Evolutionary conservation across 2,888 invertebrate genomes (phyloP).

Genomic region (Apocheima hispidaria): DNA sequence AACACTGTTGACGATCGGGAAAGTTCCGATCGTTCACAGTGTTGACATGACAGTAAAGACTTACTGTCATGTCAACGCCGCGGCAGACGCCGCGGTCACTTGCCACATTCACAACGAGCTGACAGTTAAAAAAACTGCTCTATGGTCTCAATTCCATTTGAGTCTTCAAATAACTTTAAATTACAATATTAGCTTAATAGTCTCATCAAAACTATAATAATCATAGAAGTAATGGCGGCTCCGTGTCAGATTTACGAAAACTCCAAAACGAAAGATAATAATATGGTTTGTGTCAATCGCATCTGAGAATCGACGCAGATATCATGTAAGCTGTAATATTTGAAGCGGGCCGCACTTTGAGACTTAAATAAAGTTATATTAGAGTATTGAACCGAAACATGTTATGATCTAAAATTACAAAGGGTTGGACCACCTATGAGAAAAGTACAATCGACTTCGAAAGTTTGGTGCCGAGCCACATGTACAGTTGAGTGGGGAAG

Average conservation of each 20-base stretch:
- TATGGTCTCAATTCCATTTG: not conserved
- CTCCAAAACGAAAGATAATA: too few species aligned
- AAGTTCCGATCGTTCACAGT: too few species aligned
- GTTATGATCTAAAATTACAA: conserved; percentile 33
- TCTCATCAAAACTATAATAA: conserved; percentile 16
- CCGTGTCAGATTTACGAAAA: conserved; percentile 17
- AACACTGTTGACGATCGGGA: too few species aligned
- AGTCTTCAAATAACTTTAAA: conserved; percentile 14
- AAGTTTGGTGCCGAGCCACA: not conserved
- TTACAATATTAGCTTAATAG: conserved; percentile 23
- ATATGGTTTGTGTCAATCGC: conserved; percentile 7
- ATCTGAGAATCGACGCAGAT: not conserved
- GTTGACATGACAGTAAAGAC: too few species aligned
- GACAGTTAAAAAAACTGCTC: not conserved
- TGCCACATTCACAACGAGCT: too few species aligned
- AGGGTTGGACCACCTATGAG: conserved; percentile 26
- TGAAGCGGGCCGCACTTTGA: conserved; percentile 10
- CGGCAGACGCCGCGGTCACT: too few species aligned
- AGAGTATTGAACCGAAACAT: conserved; percentile 18
- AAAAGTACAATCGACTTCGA: conserved; percentile 7
- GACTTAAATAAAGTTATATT: conserved; percentile 14
- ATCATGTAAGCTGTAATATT: not conserved
- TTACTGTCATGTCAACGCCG: too few species aligned
- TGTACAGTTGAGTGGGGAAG: not conserved
- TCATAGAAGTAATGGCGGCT: conserved; percentile 7